Evolutionary conservation across 2,113 vertebrate species (phyloP).

Genomic region (Conger conger): DNA sequence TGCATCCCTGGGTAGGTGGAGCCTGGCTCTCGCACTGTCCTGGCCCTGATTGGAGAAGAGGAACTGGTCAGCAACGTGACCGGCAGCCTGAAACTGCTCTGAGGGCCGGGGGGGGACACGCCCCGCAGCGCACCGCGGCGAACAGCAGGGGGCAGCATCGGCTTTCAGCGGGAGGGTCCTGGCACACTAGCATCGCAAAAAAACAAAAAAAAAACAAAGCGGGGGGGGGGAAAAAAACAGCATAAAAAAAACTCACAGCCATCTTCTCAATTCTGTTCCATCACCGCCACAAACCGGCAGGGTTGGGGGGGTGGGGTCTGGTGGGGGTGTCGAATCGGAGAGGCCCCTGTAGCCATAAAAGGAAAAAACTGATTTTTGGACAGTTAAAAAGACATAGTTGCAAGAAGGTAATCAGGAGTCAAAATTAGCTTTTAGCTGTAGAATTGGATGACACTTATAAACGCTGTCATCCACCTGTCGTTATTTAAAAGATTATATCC

Average conservation of each 20-base stretch:
- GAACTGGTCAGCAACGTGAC: slow-evolving; percentile 79
- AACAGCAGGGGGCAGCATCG: slow-evolving; percentile 60
- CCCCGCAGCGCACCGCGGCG: slow-evolving; percentile 33
- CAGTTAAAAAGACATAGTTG: slow-evolving; percentile 14
- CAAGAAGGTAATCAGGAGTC: neutral
- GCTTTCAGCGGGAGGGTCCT: slow-evolving; percentile 42
- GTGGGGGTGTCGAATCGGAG: slow-evolving; percentile 17
- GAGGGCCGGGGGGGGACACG: slow-evolving; percentile 34
- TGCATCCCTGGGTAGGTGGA: slow-evolving; percentile 62
- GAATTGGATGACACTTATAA: slow-evolving; percentile 6
- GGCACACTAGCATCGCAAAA: slow-evolving; percentile 39
- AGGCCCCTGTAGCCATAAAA: slow-evolving; percentile 24
- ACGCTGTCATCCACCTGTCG: slow-evolving; percentile 13
- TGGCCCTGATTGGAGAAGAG: slow-evolving; percentile 78
- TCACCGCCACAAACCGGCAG: slow-evolving; percentile 43
- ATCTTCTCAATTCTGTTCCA: slow-evolving; percentile 51
- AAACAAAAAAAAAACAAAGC: slow-evolving; percentile 11
- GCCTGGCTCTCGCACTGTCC: slow-evolving; percentile 72
- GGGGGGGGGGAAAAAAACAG: too few species aligned
- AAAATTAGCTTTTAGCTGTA: neutral
- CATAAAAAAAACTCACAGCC: slow-evolving; percentile 29
- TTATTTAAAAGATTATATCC: slow-evolving; percentile 22
- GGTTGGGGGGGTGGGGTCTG: too few species aligned
- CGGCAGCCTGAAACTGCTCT: slow-evolving; percentile 77
- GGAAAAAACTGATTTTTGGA: slow-evolving; percentile 16